Base-by-base conservation (phyloP, 2,113 vertebrate species). In the Benitochromis conjunctus region DNA sequence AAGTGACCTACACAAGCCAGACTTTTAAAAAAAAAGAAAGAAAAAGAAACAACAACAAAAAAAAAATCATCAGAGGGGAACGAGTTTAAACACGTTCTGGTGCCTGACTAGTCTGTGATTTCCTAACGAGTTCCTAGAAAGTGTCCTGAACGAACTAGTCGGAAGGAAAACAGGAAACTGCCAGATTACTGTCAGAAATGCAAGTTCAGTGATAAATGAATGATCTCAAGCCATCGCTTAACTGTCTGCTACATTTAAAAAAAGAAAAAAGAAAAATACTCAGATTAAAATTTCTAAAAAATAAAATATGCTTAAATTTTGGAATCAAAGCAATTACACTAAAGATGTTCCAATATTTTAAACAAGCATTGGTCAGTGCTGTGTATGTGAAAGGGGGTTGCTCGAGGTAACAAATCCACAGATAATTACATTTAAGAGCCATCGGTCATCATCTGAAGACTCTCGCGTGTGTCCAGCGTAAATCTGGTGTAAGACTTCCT, bases 91-190 rank as follows among this genome's bases (percentile, higher is more conserved):
- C 21, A 55, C 12, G 3, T 74, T 81, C 64, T 78, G 29, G 41
- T 38, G 21, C 10, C 24, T 51, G 48, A n/a, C 6, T 29, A 54
- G 34, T 21, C 19, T 64, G 48, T 54, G 29, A 48, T 56, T 57
- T 69, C 53, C 12, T 46, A 43, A 31, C 13, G 26, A 46, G 54
- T 31, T 84, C 34, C 60, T 82, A 55, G 41, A 71, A 81, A 54
- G 62, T 38, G 9, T 14, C 43, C 12, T 16, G 71, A 76, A 53
- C 46, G 7, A 76, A 53, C 26, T 64, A 62, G 18, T 53, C 55
- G 31, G 41, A 85, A 69, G 18, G 19, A 71, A 58, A 85, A 56
- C n/a, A 56, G 71, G 71, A 53, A 51, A 16, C 16, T 53, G 26
- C 18, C 1, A 34, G 71, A 53, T n/a, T 53, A 53, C 10, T 51